Evolutionary conservation across 2,888 invertebrate genomes (phyloP).

Genomic region (Tipula confusa): DNA sequence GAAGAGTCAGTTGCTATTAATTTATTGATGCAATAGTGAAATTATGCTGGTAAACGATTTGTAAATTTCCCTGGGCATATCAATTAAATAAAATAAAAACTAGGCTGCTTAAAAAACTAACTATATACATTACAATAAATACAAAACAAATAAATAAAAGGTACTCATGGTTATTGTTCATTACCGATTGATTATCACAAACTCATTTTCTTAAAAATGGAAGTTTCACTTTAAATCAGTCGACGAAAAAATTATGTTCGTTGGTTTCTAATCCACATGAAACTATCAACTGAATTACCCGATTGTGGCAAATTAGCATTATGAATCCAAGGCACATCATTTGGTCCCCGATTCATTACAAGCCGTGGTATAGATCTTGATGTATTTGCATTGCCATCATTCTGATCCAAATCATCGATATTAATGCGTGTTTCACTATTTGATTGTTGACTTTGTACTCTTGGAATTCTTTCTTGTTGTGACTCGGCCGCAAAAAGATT

Average conservation of each 20-base stretch:
- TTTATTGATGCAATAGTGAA: no score
- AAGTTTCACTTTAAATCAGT: not conserved
- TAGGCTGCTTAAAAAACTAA: not conserved
- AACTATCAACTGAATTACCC: not conserved
- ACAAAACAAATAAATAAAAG: not conserved
- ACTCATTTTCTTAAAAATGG: not conserved
- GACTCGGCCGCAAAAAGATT: not conserved
- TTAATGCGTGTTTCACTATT: not conserved
- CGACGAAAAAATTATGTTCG: not conserved
- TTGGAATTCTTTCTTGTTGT: not conserved
- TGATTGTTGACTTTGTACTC: not conserved
- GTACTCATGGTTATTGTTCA: not conserved
- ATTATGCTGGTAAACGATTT: no score
- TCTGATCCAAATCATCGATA: not conserved
- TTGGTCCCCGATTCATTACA: not conserved
- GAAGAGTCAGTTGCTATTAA: no score
- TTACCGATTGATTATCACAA: not conserved
- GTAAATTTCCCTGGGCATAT: no score
- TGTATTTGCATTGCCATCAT: not conserved
- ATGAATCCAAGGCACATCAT: constrained; percentile 25
- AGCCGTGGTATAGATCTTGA: not conserved
- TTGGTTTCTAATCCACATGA: not conserved
- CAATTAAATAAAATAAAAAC: not conserved
- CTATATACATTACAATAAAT: not conserved
- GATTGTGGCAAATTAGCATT: not conserved